phyloP scores from a whole-genome alignment of 2,888 invertebrate genomes.

The Dynastes maya region DNA sequence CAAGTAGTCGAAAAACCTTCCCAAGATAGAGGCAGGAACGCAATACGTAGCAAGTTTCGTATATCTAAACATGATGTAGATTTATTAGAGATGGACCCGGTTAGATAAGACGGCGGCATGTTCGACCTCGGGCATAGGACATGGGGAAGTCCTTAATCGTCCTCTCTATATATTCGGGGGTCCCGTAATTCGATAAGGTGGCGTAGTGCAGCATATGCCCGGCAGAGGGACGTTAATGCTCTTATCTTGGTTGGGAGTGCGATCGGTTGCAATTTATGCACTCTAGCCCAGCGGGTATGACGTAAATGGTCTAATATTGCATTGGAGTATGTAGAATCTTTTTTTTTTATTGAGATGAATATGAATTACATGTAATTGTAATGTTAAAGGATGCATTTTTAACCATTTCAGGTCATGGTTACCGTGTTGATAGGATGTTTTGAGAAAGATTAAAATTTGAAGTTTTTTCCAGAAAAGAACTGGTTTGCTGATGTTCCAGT shows the following conservation, averaged over 20 bases:
- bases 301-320: constrained; percentile 13
- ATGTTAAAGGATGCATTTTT: no score
- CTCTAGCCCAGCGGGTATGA: constrained; percentile 54
- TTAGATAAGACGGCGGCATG: constrained; percentile 29
- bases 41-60: constrained; percentile 49
- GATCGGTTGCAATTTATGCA: constrained; percentile 59
- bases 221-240: constrained; percentile 66
- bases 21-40: constrained; percentile 44
- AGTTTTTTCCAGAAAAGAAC: no score
- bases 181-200: constrained; percentile 19
- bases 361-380: no score
- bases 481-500: no score
- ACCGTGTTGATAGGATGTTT: no score
- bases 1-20: constrained; percentile 3
- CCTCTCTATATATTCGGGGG: neutral
- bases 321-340: constrained; percentile 39
- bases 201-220: constrained; percentile 64
- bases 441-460: no score
- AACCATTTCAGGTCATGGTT: no score
- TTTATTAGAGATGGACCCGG: constrained; percentile 51
- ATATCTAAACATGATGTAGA: constrained; percentile 51
- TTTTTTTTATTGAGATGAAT: constrained; percentile 46
- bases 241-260: constrained; percentile 63
- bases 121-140: neutral
- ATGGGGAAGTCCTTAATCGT: neutral